These are phyloP conservation scores for Bradypus variegatus DNA, from an alignment of 2,797 vertebrate genomes.

Conservation along the genomic window DNA sequence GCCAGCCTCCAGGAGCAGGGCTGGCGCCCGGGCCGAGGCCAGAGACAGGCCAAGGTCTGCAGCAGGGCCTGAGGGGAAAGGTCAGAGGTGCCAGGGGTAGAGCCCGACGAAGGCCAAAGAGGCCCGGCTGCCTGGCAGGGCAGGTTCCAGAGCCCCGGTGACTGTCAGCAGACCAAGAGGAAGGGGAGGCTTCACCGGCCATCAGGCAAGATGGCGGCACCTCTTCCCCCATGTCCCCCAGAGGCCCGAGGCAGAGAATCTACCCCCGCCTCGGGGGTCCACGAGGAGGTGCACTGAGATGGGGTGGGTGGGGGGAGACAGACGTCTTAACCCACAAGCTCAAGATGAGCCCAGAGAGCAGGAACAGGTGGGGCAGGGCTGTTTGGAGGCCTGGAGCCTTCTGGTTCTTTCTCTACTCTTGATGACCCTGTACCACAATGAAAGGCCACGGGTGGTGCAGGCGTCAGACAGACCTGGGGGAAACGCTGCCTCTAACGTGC, in stretches of 20 bases:
- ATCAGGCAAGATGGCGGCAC: accelerated
- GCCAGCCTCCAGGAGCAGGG: slow-evolving; percentile 8
- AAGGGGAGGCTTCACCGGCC: neutral
- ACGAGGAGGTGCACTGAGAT: neutral
- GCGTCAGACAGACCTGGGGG: neutral
- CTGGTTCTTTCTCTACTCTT: neutral
- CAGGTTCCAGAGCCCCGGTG: neutral
- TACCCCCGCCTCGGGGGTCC: accelerated
- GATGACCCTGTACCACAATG: neutral
- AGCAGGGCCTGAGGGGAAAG: neutral
- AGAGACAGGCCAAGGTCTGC: slow-evolving; percentile 47
- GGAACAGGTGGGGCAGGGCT: accelerated
- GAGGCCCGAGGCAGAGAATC: too few relatives aligned
- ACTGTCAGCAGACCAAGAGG: neutral
- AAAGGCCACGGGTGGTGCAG: neutral
- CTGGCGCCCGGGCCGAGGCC: slow-evolving; percentile 38
- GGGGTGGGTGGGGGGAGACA: accelerated
- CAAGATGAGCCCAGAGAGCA: neutral
- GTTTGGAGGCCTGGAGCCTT: too few relatives aligned
- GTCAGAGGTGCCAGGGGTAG: neutral
- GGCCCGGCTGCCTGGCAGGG: neutral
- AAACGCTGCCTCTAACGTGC: neutral
- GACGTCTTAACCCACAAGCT: accelerated
- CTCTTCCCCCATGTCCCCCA: neutral
- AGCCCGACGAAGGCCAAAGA: neutral